Percentiles rank a stretch among this genome's conserved stretches.
Conservation (phyloP, 2,888 invertebrate genomes). For the Pelosia muscerda region DNA sequence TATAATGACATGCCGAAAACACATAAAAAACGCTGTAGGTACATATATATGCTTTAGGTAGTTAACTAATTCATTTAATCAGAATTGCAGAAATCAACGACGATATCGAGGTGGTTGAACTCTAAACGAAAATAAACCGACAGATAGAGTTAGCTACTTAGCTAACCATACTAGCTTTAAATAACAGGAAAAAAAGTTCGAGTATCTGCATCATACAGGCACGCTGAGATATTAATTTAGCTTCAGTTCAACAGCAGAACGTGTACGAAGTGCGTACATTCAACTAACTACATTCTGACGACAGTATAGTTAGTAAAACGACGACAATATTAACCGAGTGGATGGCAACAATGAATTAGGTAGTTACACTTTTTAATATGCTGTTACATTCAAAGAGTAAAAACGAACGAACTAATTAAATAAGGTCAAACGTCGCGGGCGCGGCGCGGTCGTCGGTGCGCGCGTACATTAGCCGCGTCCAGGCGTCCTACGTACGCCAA, state of each 20-base stretch:
- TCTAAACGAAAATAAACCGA: constrained; percentile 74
- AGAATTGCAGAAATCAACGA: constrained; percentile 68
- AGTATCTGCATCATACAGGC: constrained; percentile 22
- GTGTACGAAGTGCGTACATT: constrained; percentile 8
- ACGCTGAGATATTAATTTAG: constrained; percentile 16
- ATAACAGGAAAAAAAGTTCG: constrained; percentile 39
- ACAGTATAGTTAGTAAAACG: constrained; percentile 26
- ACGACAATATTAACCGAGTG: constrained; percentile 62
- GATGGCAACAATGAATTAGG: constrained; percentile 81
- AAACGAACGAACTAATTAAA: constrained; percentile 86
- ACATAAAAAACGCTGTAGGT: background rate
- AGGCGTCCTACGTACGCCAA: constrained; percentile 62
- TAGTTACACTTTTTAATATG: constrained; percentile 82
- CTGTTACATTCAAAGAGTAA: constrained; percentile 83
- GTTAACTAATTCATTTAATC: constrained; percentile 49
- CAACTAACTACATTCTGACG: constrained; percentile 19
- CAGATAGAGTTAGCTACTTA: constrained; percentile 65
- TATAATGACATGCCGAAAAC: background rate
- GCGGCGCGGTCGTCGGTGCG: constrained; percentile 51
- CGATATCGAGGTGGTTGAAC: constrained; percentile 77
- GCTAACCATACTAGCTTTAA: constrained; percentile 56
- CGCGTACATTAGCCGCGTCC: constrained; percentile 55
- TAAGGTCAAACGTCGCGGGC: constrained; percentile 83
- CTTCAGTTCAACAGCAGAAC: constrained; percentile 1
- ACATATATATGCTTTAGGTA: constrained; percentile 23